Evolutionary conservation across 2,888 invertebrate species (phyloP).

Genomic region (Sycophila texana): DNA sequence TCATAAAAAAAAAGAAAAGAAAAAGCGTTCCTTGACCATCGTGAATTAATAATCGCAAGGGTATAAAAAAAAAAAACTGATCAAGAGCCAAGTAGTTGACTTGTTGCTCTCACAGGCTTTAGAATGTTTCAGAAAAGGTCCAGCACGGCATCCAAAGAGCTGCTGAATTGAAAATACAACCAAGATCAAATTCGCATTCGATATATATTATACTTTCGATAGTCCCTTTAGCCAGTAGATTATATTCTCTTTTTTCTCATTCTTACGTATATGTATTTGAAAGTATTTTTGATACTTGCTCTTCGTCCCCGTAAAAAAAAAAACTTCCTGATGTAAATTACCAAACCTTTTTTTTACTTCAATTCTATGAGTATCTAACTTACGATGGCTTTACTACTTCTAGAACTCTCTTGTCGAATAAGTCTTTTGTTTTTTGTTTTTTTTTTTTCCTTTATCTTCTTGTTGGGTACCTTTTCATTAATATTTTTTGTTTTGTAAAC

Average conservation of each 20-base stretch:
- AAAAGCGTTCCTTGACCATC: neutral
- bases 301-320: neutral
- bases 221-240: too few relatives aligned
- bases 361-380: too few relatives aligned
- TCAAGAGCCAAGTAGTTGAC: neutral
- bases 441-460: neutral
- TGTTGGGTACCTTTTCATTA: too few relatives aligned
- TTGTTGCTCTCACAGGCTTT: constrained; percentile 59
- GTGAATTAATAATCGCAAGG: neutral
- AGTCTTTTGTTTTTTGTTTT: neutral
- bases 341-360: neutral
- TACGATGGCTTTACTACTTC: too few relatives aligned
- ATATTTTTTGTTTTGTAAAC: neutral
- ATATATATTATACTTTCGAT: too few relatives aligned
- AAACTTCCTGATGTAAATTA: too few relatives aligned
- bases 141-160: constrained; percentile 52
- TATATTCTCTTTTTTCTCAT: neutral
- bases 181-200: constrained; percentile 10
- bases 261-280: constrained; percentile 1
- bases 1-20: constrained; percentile 11
- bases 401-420: neutral
- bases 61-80: neutral
- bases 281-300: neutral
- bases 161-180: constrained; percentile 34
- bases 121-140: constrained; percentile 70